Conservation (phyloP, 2,888 invertebrate species). For the Hypolimnas misippus region DNA sequence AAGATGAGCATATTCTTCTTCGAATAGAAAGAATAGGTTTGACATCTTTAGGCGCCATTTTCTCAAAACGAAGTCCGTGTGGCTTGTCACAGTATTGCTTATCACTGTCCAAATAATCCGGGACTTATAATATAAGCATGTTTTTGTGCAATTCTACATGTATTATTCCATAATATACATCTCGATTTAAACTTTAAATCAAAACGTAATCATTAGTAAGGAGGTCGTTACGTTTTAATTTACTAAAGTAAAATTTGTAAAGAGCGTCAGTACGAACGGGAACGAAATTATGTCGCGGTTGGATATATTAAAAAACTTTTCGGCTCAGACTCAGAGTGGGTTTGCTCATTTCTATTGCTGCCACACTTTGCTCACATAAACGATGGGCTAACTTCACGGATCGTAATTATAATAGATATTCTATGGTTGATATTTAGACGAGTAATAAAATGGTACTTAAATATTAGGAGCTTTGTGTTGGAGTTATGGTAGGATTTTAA, state of each 20-base stretch:
- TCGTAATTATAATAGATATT: constrained; percentile 16
- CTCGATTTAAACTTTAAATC: constrained; percentile 23
- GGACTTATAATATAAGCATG: no score
- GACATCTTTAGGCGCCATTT: no score
- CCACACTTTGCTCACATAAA: constrained; percentile 46
- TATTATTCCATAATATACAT: no score
- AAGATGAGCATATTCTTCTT: no score
- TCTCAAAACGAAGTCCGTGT: no score
- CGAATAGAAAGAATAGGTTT: no score
- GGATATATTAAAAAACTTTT: constrained; percentile 56
- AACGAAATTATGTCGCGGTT: constrained; percentile 50
- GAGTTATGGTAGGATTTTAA: neutral
- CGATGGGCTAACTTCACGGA: constrained; percentile 46
- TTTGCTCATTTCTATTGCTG: constrained; percentile 47
- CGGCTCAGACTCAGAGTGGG: constrained; percentile 40
- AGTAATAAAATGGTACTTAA: neutral
- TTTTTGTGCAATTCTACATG: no score
- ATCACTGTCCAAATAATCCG: no score
- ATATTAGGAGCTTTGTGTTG: neutral
- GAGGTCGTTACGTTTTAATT: constrained; percentile 25
- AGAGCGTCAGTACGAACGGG: constrained; percentile 44
- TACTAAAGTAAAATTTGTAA: constrained; percentile 36
- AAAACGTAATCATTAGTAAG: constrained; percentile 18
- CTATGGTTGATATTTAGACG: constrained; percentile 1
- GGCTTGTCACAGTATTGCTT: no score